Evolutionary conservation across 2,888 invertebrate genomes (phyloP), one percentile per base, ranked within the genome.

Genomic region (Molanna angustata): DNA sequence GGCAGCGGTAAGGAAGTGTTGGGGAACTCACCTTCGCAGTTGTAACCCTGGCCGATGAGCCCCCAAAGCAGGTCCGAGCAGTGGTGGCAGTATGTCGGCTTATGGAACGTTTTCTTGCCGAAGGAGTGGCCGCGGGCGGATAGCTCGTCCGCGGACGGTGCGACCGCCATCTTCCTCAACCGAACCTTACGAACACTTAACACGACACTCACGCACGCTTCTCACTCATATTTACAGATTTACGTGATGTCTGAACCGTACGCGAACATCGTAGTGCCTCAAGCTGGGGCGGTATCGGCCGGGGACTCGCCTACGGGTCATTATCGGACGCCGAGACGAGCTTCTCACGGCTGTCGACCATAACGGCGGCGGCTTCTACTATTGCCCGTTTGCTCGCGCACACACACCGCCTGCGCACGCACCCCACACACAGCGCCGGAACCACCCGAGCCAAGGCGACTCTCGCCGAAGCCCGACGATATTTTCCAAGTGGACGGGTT

Each of bases 31-130:
- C 98, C 96, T 92, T 98, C 98, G 85, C 99, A 99, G 75, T 94
- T 93, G 84, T 92, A 96, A 79, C 98, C 99, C 82, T 97, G 97
- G 78, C 96, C 95, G 76, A 98, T 94, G 80, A 98, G 88, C 75
- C 98, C 97, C 99, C 99, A 99, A 71, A 99, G 88, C 86, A 97
- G 90, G 80, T 99, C 99, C 76, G 96, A 94, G 85, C 99, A 99
- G 83, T 97, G 96, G 83, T 99, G 98, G 83, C 99, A 99, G 83
- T 97, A 97, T 69, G 96, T 95, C 75, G 97, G 98, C 84, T 97
- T 97, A 84, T 98, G 98, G 85, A 98, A 99, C 80, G 96, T 97
- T 84, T 97, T 98, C 89, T 97, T 98, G 79, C 88, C 88, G 87
- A 99, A 99, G 84, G 90, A 94, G 85, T 99, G 99, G 72, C 94